A percentile compares a stretch with the other conserved stretches of the same genome.
Evolutionary conservation across 2,113 vertebrate genomes (phyloP).

Genomic region (Callithrix jacchus): DNA sequence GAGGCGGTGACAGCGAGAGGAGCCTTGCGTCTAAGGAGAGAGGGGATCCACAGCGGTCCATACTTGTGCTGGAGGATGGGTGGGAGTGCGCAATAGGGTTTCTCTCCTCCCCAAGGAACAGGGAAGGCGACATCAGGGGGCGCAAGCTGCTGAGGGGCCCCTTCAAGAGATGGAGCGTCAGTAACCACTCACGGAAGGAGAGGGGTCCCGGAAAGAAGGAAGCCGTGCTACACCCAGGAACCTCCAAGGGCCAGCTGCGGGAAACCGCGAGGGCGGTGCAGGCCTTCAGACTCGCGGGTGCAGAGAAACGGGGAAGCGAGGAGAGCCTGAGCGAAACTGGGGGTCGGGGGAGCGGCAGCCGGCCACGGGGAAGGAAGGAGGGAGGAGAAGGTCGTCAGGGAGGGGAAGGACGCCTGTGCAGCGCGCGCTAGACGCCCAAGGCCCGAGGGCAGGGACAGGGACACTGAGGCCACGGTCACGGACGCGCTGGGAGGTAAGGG

Average conservation of each 20-base stretch:
- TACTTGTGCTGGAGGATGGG: not conserved
- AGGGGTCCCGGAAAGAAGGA: not conserved
- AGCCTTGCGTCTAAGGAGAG: not conserved
- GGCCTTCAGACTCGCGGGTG: not conserved
- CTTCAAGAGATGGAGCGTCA: not conserved
- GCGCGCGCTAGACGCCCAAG: not conserved
- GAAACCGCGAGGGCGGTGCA: not conserved
- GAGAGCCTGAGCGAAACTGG: not conserved
- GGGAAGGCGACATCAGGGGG: not conserved
- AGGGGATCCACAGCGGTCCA: not conserved
- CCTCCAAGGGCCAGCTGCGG: no score
- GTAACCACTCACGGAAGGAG: not conserved
- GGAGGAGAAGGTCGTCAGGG: accelerated
- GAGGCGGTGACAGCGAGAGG: not conserved
- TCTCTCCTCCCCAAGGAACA: not conserved
- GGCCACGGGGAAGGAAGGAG: not conserved
- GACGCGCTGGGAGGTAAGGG: no score
- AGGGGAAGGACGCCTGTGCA: accelerated
- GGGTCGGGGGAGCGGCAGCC: not conserved
- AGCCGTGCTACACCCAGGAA: not conserved
- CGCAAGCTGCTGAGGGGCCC: not conserved
- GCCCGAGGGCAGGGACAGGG: not conserved
- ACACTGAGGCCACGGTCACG: not conserved
- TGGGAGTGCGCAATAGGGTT: no score
- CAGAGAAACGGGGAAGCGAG: not conserved